phyloP scores from a whole-genome alignment of 30 jellyfish, hydroid and myxozoan genomes.

The Nemopilema nomurai region DNA sequence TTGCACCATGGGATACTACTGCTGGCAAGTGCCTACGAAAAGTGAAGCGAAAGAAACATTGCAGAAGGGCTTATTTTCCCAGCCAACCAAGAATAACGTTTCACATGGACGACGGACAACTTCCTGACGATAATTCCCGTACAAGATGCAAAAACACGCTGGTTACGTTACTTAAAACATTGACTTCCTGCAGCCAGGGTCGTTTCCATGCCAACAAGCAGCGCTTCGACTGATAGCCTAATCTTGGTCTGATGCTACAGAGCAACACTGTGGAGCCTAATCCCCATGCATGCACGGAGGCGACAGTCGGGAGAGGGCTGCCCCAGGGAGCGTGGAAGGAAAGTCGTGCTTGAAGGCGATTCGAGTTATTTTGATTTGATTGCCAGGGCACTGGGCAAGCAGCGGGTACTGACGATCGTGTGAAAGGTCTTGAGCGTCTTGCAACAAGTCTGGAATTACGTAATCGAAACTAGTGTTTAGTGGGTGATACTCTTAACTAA shows the following conservation, averaged over 20 bases:
- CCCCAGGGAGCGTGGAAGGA: not conserved
- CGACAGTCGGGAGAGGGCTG: not conserved
- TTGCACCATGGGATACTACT: not conserved
- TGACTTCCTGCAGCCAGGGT: slow-evolving; percentile 33
- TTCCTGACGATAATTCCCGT: not conserved
- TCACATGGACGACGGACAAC: not conserved
- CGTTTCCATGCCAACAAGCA: slow-evolving; percentile 29
- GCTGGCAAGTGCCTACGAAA: not conserved
- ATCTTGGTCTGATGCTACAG: not conserved
- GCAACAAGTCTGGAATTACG: too few relatives aligned
- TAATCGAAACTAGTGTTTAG: too few relatives aligned
- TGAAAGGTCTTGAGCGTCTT: not conserved
- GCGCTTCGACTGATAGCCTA: slow-evolving; percentile 8
- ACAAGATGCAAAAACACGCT: not conserved
- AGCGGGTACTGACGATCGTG: not conserved
- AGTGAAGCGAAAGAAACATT: not conserved
- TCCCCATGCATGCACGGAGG: slow-evolving; percentile 46
- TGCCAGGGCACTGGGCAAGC: not conserved
- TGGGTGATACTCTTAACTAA: too few relatives aligned
- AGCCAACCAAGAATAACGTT: not conserved
- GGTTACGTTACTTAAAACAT: not conserved
- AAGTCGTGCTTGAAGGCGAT: not conserved
- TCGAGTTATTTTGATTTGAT: not conserved
- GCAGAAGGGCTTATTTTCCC: not conserved
- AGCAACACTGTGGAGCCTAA: slow-evolving; percentile 18